Conservation (phyloP, 2,797 vertebrate genomes). For the Aselliscus stoliczkanus region DNA sequence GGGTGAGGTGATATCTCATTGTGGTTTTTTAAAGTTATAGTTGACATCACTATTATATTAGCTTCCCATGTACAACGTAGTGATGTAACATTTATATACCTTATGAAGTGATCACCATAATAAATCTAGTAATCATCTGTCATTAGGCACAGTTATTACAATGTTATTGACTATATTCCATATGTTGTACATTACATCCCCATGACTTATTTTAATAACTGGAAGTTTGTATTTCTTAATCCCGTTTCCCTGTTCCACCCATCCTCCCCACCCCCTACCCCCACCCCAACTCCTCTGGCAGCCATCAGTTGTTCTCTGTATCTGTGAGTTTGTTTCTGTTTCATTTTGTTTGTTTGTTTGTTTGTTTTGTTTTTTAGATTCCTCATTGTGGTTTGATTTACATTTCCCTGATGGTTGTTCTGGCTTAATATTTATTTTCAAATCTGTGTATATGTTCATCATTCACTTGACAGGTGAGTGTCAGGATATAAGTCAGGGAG, state of each 20-base stretch:
- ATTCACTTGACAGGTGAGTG: neutral
- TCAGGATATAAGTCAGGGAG: neutral
- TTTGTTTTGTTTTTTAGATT: neutral
- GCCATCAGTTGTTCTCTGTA: neutral
- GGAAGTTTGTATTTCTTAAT: neutral
- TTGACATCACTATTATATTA: neutral
- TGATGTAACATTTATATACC: neutral
- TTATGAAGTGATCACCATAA: neutral
- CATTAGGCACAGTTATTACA: neutral
- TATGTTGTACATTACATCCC: neutral
- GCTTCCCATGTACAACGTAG: neutral
- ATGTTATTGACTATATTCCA: neutral
- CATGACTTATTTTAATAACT: neutral
- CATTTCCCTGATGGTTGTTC: neutral
- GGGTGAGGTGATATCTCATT: neutral
- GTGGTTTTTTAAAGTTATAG: neutral
- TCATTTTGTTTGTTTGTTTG: neutral
- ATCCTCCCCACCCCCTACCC: accelerated
- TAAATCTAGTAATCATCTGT: neutral
- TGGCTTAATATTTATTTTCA: neutral
- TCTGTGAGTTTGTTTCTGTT: neutral
- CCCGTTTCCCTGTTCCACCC: neutral
- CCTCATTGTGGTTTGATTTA: neutral
- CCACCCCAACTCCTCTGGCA: neutral
- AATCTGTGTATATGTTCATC: neutral